Percentiles rank a stretch among this genome's conserved stretches.
phyloP scores from a whole-genome alignment of 2,113 vertebrate genomes.

The Gallinago jamesoni region DNA sequence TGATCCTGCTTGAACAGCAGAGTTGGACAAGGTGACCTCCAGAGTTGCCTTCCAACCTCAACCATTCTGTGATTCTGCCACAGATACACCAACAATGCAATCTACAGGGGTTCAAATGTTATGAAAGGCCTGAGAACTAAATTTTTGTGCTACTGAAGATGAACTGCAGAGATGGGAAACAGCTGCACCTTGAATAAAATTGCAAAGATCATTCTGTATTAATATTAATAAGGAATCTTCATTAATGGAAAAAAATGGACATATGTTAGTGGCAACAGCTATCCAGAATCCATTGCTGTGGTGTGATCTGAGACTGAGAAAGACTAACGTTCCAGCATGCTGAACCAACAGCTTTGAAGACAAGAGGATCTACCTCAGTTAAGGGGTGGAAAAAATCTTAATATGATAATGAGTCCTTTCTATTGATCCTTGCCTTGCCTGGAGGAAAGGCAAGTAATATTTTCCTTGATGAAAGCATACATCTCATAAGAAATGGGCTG shows the following conservation, averaged over 20 bases:
- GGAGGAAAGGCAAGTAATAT: background rate
- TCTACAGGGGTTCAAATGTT: background rate
- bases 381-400: background rate
- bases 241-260: background rate
- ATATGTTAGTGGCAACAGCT: background rate
- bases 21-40: background rate
- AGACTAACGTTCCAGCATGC: background rate
- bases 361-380: background rate
- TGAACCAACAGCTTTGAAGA: background rate
- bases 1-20: background rate
- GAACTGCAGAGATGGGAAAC: background rate
- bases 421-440: background rate
- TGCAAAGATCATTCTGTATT: background rate
- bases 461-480: background rate
- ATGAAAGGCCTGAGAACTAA: background rate
- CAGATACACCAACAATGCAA: background rate
- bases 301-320: background rate
- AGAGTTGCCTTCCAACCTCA: background rate
- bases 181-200: background rate
- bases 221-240: background rate
- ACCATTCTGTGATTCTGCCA: background rate
- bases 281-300: background rate
- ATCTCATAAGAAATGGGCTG: background rate
- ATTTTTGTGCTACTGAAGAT: background rate
- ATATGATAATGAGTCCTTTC: background rate